phyloP scores from a whole-genome alignment of 1,140 invertebrate species.

The Leucophenga varia region DNA sequence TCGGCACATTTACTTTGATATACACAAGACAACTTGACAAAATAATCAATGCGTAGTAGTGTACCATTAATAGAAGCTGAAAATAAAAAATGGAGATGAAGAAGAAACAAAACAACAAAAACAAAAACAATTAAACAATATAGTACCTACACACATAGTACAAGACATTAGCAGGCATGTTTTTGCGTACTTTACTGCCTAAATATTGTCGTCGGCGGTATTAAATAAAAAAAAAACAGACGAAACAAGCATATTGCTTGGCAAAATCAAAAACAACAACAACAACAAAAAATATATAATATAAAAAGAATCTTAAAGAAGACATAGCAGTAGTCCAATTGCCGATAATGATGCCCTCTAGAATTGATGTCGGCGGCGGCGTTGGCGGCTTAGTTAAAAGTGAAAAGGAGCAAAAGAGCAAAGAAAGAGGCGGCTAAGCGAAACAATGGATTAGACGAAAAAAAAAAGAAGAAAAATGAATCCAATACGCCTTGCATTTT shows the following conservation, averaged over 20 bases:
- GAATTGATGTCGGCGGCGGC: not conserved
- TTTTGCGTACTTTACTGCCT: conserved; percentile 20
- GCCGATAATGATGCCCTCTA: conserved; percentile 46
- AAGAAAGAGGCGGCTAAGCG: conserved; percentile 21
- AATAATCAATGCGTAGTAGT: conserved; percentile 36
- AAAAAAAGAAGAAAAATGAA: conserved; percentile 51
- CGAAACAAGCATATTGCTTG: too few species aligned
- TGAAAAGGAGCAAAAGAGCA: not conserved
- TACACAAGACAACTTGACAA: conserved; percentile 53
- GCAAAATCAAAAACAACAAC: too few species aligned
- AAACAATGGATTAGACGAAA: conserved; percentile 12
- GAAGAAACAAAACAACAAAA: conserved; percentile 26
- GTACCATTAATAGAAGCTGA: too few species aligned
- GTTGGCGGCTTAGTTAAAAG: conserved; percentile 39
- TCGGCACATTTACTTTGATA: conserved; percentile 42
- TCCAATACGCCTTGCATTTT: conserved; percentile 40
- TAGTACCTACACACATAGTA: conserved; percentile 5
- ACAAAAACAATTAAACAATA: conserved; percentile 22
- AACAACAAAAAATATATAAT: too few species aligned
- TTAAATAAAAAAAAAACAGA: conserved; percentile 11
- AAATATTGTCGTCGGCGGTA: conserved; percentile 31
- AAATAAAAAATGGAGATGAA: too few species aligned
- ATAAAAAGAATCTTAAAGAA: too few species aligned
- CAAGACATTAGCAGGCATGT: conserved; percentile 42
- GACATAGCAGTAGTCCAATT: conserved; percentile 52